Base-by-base conservation (phyloP, 2,113 vertebrate species). In the Odocoileus virginianus region DNA sequence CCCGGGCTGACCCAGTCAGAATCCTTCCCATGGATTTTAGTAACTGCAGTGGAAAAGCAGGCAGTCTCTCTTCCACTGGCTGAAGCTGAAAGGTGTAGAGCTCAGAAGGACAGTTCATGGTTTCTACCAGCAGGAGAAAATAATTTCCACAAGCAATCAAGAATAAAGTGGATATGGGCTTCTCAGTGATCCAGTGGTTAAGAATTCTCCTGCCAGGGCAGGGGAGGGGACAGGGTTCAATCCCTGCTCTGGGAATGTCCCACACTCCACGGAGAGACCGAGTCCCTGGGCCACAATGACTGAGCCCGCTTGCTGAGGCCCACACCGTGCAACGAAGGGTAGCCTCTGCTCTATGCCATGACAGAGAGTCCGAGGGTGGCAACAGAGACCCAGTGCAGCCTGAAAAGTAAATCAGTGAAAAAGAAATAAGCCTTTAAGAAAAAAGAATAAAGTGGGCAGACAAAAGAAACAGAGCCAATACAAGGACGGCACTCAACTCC, bases 321-420 rank as follows among this genome's bases (percentile, higher is more conserved):
- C 71, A 7, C 0, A 0, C 67, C 23, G 19, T 0, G 10, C 67
- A 3, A 40, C 0, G 5, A 21, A 74, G 67, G 23, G 67, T 12
- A 21, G 36, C 36, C 36, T n/a, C 36, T 12, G 0, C n/a, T 25
- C 67, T 40, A 3, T 13, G n/a, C 36, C 12, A 36, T 0, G 21
- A 40, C 23, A 33, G 71, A 25, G 43, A 76, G 40, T 40, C 23
- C 1, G 2, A 7, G 71, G 71, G 71, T 1, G 12, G 40, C 40
- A 76, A 76, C 6, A 0, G 43, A 43, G 71, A 76, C 71, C 36
- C 11, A 13, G 43, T 43, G 40, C 71, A 76, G 40, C 36, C 12
- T 7, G 15, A 25, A 43, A 25, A 76, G 40, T 27, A 43, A 43
- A 27, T 43, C 21, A 74, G 23, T 40, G 40, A 40, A 40, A 76